Evolutionary conservation across 2,797 vertebrate genomes (phyloP).

Genomic region (Notoglanidium macrostoma): DNA sequence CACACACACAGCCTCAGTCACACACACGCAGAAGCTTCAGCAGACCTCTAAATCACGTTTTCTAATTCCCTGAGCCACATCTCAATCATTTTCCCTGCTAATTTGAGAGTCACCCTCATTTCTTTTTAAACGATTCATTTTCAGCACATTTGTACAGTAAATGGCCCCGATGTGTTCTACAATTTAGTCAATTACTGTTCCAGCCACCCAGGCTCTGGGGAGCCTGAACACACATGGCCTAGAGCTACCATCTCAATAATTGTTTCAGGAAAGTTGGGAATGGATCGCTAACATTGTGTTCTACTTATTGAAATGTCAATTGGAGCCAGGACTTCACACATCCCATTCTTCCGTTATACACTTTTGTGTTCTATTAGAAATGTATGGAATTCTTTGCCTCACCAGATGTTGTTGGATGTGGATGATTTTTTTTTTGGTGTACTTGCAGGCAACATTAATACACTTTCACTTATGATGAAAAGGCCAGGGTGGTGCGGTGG

Average conservation of each 20-base stretch:
- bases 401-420: slow-evolving; percentile 20
- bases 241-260: slow-evolving; percentile 99
- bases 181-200: slow-evolving; percentile 99
- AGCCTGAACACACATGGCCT: slow-evolving; percentile 99
- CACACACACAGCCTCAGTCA: slow-evolving; percentile 10
- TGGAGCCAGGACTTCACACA: slow-evolving; percentile 85
- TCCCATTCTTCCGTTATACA: slow-evolving; percentile 70
- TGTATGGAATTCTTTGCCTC: slow-evolving; percentile 46
- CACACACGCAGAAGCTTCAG: slow-evolving; percentile 80
- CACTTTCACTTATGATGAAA: neutral
- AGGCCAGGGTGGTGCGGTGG: neutral
- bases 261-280: slow-evolving; percentile 99
- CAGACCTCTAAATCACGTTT: slow-evolving; percentile 84
- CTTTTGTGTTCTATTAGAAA: slow-evolving; percentile 63
- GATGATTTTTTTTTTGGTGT: neutral
- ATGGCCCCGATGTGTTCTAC: slow-evolving; percentile 99
- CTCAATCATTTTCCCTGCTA: slow-evolving; percentile 99
- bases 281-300: slow-evolving; percentile 98
- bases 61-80: slow-evolving; percentile 96
- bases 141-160: slow-evolving; percentile 97
- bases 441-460: neutral
- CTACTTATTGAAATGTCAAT: slow-evolving; percentile 99
- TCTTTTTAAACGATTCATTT: slow-evolving; percentile 99
- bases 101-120: slow-evolving; percentile 99
- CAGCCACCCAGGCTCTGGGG: slow-evolving; percentile 98